phyloP scores from a whole-genome alignment of 2,113 vertebrate species.

The Eupsittula cactorum region DNA sequence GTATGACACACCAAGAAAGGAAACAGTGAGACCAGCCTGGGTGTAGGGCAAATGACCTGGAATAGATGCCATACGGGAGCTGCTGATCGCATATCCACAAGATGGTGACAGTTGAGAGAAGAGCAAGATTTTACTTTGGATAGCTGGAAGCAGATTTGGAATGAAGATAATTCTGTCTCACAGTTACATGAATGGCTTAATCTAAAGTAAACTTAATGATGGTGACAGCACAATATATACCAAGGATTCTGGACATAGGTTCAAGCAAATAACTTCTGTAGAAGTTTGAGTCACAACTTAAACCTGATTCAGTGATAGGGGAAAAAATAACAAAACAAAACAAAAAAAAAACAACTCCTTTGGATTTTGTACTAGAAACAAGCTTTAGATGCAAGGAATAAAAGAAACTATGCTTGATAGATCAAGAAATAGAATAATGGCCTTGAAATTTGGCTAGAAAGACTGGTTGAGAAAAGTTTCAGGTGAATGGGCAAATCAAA shows the following conservation, averaged over 20 bases:
- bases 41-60: neutral
- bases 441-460: neutral
- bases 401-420: neutral
- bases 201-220: neutral
- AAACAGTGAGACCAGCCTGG: neutral
- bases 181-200: neutral
- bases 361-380: neutral
- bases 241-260: neutral
- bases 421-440: neutral
- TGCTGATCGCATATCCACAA: neutral
- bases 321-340: neutral
- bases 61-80: neutral
- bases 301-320: neutral
- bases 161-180: neutral
- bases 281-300: neutral
- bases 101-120: neutral
- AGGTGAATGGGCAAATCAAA: neutral
- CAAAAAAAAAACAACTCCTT: neutral
- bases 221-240: neutral
- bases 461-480: neutral
- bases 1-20: neutral
- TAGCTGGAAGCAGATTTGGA: neutral
- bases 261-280: neutral
- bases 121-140: neutral
- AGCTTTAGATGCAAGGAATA: neutral